phyloP scores from a whole-genome alignment of 2,113 vertebrate genomes.

The Tamias sibiricus region DNA sequence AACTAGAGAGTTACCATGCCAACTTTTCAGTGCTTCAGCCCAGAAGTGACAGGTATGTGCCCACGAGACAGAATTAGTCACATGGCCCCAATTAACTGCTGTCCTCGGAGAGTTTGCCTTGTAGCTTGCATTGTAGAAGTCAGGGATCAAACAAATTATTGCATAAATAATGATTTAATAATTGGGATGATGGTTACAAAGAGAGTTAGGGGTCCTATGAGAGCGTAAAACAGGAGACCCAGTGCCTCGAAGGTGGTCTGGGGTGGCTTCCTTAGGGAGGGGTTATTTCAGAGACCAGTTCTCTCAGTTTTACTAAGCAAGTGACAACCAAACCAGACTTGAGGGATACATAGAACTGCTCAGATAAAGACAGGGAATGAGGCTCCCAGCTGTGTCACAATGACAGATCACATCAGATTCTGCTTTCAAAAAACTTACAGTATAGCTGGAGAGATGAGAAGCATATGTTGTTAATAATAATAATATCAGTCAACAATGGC shows the following conservation, averaged over 20 bases:
- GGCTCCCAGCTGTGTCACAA: not conserved
- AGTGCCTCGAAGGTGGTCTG: not conserved
- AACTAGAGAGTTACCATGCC: not conserved
- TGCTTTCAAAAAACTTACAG: not conserved
- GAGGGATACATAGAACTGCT: not conserved
- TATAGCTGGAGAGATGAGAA: not conserved
- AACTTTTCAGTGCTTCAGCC: slow-evolving; percentile 1
- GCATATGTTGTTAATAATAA: not conserved
- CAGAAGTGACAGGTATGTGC: not conserved
- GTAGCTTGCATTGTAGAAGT: not conserved
- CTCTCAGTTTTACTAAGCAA: not conserved
- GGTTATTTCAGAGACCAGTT: not conserved
- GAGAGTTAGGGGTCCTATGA: not conserved
- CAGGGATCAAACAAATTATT: slow-evolving; percentile 49
- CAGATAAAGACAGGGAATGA: not conserved
- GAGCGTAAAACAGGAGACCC: not conserved
- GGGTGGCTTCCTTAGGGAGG: not conserved
- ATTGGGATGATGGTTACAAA: not conserved
- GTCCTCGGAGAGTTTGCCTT: slow-evolving; percentile 43
- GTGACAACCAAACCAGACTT: not conserved
- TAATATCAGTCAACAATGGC: not conserved
- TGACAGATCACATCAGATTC: not conserved
- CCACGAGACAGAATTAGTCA: slow-evolving; percentile 30
- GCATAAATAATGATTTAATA: slow-evolving; percentile 52
- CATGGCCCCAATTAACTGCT: slow-evolving; percentile 42